A percentile compares a stretch with the other conserved stretches of the same genome.
Conservation (phyloP, 1,140 invertebrate species). For the Aphaenogaster floridana region DNA sequence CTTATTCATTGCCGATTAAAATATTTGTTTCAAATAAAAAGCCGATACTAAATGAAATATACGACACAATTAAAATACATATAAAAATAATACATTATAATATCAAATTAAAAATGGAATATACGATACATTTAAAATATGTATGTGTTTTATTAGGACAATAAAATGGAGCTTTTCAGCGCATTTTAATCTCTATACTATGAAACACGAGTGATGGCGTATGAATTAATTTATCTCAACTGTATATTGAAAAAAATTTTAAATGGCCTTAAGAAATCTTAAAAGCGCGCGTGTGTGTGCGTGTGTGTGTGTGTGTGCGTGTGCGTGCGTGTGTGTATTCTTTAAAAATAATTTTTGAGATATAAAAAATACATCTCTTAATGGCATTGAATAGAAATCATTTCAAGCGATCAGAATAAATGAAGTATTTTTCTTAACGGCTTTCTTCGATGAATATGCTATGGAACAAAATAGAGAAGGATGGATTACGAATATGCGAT, state of each 20-base stretch:
- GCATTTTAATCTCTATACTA: no score
- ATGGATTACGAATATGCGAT: conserved; percentile 17
- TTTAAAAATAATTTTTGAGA: neutral
- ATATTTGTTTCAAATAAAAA: neutral
- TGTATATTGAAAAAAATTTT: neutral
- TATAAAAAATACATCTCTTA: neutral
- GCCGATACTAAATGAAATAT: neutral
- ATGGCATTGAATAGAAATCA: conserved; percentile 8
- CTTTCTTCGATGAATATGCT: neutral
- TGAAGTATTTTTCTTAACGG: neutral
- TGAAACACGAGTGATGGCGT: neutral
- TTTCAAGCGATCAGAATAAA: conserved; percentile 6
- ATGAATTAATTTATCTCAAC: neutral
- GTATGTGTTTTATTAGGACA: neutral
- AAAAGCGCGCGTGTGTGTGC: no score
- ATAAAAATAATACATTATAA: neutral
- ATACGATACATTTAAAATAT: neutral
- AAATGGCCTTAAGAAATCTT: no score
- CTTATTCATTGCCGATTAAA: neutral
- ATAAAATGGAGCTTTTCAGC: neutral
- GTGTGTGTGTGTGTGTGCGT: no score
- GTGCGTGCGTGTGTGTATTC: no score
- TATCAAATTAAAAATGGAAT: neutral
- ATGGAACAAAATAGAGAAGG: neutral
- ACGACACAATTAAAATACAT: neutral